Percentiles rank a stretch among this genome's conserved stretches.
Evolutionary conservation across 2,888 invertebrate species (phyloP).

Genomic region (Folsomia manolachei): DNA sequence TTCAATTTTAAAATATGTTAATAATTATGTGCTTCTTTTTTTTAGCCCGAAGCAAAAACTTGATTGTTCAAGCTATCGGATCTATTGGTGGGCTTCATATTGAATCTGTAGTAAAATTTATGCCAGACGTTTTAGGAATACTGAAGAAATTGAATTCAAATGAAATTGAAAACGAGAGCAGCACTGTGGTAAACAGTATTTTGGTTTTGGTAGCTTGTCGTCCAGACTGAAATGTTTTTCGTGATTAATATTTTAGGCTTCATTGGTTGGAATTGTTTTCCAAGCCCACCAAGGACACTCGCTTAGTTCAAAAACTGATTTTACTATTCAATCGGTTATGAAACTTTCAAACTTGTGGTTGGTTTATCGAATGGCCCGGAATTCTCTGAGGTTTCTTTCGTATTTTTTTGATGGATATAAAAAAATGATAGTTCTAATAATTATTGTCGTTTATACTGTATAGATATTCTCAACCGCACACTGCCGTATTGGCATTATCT

Average conservation of each 20-base stretch:
- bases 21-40: background rate
- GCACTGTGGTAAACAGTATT: slow-evolving; percentile 53
- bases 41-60: slow-evolving; percentile 45
- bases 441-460: too few relatives aligned
- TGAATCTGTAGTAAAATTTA: slow-evolving; percentile 61
- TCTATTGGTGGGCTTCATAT: slow-evolving; percentile 68
- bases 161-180: slow-evolving; percentile 43
- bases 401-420: slow-evolving; percentile 18
- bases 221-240: background rate
- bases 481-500: slow-evolving; percentile 66
- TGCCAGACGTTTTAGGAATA: slow-evolving; percentile 56
- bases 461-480: slow-evolving; percentile 72
- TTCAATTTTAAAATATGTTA: background rate
- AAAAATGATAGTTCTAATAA: too few relatives aligned
- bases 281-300: slow-evolving; percentile 47
- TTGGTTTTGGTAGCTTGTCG: background rate
- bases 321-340: slow-evolving; percentile 60
- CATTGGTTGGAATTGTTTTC: slow-evolving; percentile 41
- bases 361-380: slow-evolving; percentile 77
- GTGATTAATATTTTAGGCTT: slow-evolving; percentile 31
- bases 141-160: slow-evolving; percentile 41
- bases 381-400: slow-evolving; percentile 48
- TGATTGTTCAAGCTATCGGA: slow-evolving; percentile 71
- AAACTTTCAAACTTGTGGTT: slow-evolving; percentile 71
- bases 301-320: slow-evolving; percentile 26